Evolutionary conservation across 2,797 vertebrate genomes (phyloP).

Genomic region (Chelidonichthys spinosus): DNA sequence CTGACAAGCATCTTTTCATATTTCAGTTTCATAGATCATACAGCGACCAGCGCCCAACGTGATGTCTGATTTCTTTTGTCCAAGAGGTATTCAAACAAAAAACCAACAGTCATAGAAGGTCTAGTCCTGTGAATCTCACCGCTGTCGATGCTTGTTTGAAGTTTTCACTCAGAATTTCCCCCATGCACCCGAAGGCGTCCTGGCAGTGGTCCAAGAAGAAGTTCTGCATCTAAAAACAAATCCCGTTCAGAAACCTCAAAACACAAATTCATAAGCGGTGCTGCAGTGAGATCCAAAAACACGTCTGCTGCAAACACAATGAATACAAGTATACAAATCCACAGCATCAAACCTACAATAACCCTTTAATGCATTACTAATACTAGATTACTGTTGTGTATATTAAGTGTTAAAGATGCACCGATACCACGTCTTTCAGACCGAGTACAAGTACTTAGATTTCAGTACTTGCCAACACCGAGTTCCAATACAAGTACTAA

Average conservation of each 20-base stretch:
- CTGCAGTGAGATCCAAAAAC: no score
- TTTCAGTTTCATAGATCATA: background rate
- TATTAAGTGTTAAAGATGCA: no score
- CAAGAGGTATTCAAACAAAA: background rate
- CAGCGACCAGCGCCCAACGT: background rate
- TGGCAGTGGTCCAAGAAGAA: conserved; percentile 75
- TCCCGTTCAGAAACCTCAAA: background rate
- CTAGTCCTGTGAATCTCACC: conserved; percentile 14
- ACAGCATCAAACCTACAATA: no score
- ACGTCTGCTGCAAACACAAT: no score
- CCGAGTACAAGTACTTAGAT: no score
- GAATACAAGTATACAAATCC: no score
- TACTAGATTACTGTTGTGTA: no score
- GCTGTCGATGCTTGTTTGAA: background rate
- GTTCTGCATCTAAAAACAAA: conserved; percentile 77
- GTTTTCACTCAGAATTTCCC: conserved; percentile 62
- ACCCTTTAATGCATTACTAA: no score
- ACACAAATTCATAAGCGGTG: background rate
- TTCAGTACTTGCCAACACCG: no score
- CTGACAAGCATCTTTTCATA: background rate
- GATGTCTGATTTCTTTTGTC: background rate
- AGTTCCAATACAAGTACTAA: no score
- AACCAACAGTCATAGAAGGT: background rate
- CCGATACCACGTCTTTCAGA: no score
- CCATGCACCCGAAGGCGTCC: conserved; percentile 78